phyloP scores from a whole-genome alignment of 2,113 vertebrate species.

The Malurus cyaneus region DNA sequence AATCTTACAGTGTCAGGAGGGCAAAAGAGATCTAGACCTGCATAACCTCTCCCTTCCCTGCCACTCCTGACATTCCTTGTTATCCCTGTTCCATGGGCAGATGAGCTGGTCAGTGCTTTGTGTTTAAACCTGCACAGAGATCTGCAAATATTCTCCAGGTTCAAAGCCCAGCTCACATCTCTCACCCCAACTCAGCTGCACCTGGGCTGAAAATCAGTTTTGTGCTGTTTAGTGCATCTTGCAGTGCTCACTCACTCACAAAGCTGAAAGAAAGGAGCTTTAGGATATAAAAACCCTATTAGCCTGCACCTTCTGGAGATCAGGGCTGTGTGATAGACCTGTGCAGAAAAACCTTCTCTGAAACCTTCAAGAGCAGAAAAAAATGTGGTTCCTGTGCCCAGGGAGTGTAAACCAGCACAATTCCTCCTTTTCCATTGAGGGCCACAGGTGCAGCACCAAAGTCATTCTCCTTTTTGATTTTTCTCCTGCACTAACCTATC shows the following conservation, averaged over 20 bases:
- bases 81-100: background rate
- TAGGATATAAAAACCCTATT: background rate
- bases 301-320: background rate
- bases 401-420: background rate
- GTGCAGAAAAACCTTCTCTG: background rate
- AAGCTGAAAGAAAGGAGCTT: background rate
- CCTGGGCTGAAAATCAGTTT: background rate
- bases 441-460: background rate
- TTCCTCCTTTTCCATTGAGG: background rate
- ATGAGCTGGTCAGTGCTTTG: background rate
- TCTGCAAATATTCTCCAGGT: background rate
- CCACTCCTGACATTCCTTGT: background rate
- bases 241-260: background rate
- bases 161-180: background rate
- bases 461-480: background rate
- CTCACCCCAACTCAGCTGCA: background rate
- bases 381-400: background rate
- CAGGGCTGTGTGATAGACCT: background rate
- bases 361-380: background rate
- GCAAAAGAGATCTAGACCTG: background rate
- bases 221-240: background rate
- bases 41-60: background rate
- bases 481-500: background rate
- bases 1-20: background rate
- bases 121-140: background rate